Evolutionary conservation across 1,140 invertebrate species (phyloP).

Genomic region (Hesperophylax magnus): DNA sequence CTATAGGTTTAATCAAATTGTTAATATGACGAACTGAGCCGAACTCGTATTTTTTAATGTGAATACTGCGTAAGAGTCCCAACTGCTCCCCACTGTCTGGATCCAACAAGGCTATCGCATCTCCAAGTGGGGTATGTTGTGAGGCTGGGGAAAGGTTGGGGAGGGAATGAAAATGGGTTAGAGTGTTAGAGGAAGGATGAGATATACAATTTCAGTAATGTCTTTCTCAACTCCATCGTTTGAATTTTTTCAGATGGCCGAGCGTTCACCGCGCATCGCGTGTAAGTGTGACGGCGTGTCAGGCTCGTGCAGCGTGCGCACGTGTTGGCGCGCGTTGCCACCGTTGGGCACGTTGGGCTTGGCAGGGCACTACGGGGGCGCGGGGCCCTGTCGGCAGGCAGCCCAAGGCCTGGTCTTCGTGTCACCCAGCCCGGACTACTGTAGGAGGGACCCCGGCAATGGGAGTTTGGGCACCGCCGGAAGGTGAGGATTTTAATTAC

Average conservation of each 20-base stretch:
- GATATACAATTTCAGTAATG: no score
- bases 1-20: no score
- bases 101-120: no score
- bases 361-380: constrained; percentile 59
- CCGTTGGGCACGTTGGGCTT: constrained; percentile 87
- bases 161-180: no score
- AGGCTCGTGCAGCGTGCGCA: constrained; percentile 86
- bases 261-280: constrained; percentile 81
- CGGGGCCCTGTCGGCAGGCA: constrained; percentile 55
- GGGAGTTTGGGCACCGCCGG: constrained; percentile 85
- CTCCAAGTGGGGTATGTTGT: no score
- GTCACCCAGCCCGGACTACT: constrained; percentile 94
- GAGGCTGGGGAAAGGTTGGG: no score
- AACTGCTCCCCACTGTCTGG: no score
- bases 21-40: no score
- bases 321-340: constrained; percentile 88
- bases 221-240: no score
- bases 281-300: constrained; percentile 96
- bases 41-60: no score
- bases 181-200: no score
- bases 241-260: constrained; percentile 72
- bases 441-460: constrained; percentile 81
- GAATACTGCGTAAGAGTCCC: no score
- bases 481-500: constrained; percentile 65
- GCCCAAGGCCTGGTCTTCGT: constrained; percentile 77